phyloP scores from a whole-genome alignment of 1,140 invertebrate species.

The Neotoxoptera formosana region DNA sequence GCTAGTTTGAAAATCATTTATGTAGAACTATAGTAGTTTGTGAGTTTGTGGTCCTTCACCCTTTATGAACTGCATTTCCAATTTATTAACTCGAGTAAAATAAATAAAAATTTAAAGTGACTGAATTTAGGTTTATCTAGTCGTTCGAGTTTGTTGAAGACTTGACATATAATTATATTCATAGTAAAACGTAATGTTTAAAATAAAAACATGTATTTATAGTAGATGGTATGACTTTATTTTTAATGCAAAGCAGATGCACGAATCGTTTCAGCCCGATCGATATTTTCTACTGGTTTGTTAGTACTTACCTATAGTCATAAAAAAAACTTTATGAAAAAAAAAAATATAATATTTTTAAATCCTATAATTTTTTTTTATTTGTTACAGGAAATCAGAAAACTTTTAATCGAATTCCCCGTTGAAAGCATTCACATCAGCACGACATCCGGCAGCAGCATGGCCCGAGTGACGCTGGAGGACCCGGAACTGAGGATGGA shows the following conservation, averaged over 20 bases:
- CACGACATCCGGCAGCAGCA: conserved; percentile 62
- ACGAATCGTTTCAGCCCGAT: neutral
- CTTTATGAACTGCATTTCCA: neutral
- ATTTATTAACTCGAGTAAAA: neutral
- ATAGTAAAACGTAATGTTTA: neutral
- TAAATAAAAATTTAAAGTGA: neutral
- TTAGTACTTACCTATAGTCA: neutral
- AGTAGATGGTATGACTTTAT: neutral
- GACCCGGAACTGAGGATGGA: conserved; percentile 64
- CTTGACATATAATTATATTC: neutral
- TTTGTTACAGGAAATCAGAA: conserved; percentile 63
- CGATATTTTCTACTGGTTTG: neutral
- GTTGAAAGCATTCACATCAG: conserved; percentile 63
- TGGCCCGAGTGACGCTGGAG: conserved; percentile 63
- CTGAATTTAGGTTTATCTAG: neutral
- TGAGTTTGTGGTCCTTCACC: neutral
- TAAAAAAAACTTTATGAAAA: neutral
- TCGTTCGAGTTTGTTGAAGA: neutral
- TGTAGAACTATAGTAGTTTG: neutral
- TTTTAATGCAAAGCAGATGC: neutral
- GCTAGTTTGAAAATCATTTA: neutral
- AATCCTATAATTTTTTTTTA: neutral
- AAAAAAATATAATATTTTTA: neutral
- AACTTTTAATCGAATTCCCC: conserved; percentile 63
- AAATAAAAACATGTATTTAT: neutral